These are phyloP conservation scores for Noctua janthina DNA, from an alignment of 2,888 invertebrate genomes.

Conservation along the genomic window DNA sequence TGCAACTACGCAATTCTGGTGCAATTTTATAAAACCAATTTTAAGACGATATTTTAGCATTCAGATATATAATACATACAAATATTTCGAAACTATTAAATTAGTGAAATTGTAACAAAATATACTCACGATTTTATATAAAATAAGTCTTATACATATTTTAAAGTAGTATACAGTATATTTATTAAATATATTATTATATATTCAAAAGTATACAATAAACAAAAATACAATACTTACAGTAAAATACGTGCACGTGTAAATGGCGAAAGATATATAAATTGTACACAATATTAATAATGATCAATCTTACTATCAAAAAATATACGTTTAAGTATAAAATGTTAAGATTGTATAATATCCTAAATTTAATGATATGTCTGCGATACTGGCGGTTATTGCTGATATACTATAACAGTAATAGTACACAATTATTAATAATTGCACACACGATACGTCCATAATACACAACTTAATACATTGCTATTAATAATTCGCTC, in stretches of 20 bases:
- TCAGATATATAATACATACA: neutral
- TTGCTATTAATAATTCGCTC: conserved; percentile 61
- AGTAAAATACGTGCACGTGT: conserved; percentile 46
- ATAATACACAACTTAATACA: conserved; percentile 69
- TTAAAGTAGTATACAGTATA: conserved; percentile 1
- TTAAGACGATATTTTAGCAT: neutral
- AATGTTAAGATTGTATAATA: conserved; percentile 76
- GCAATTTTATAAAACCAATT: neutral
- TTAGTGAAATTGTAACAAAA: neutral
- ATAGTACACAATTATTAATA: conserved; percentile 66
- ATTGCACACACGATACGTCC: conserved; percentile 70
- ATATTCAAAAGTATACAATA: conserved; percentile 20
- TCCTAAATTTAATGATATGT: conserved; percentile 88
- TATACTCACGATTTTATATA: neutral
- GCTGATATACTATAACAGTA: conserved; percentile 74
- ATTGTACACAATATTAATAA: conserved; percentile 54
- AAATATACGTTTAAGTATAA: conserved; percentile 73
- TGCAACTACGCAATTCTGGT: conserved; percentile 7
- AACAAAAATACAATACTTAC: conserved; percentile 18
- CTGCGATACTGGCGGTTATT: conserved; percentile 87
- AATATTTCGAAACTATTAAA: conserved; percentile 9
- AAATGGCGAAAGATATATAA: conserved; percentile 42
- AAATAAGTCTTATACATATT: conserved; percentile 17
- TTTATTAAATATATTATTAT: conserved; percentile 14
- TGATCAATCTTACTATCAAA: conserved; percentile 62